Base-by-base conservation (phyloP, 2,888 invertebrate species). In the Cheilosia impressa region DNA sequence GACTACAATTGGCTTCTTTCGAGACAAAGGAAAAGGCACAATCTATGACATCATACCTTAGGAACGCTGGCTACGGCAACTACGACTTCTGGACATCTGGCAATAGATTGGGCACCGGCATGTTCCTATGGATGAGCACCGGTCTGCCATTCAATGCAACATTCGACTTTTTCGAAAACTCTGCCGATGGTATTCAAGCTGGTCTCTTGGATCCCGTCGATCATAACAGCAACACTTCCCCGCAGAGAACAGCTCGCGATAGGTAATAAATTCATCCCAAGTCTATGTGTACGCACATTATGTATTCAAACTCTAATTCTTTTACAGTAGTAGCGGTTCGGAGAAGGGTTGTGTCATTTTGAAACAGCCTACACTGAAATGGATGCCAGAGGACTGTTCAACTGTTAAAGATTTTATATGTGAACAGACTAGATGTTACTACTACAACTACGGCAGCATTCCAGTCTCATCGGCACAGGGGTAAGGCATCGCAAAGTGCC, bases 51-150 rank as follows among this genome's bases (percentile, higher is more conserved):
- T 95, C 96, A 88, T 97, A 96, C 91, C 93, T 97, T 78, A 95
- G 94, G 89, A 96, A 96, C 93, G 96, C 96, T 90, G 96, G 96
- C 93, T 96, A 96, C 91, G 95, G 95, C 88, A 96, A 96, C 90
- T 96, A 95, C 89, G 96, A 97, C 91, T 97, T 96, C 92, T 97
- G 97, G 97, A 97, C 97, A 89, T 97, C 97, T 78, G 97, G 97
- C 83, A 97, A 97, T 92, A 95, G 96, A 89, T 93, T 97, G 78
- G 97, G 97, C 43, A 96, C 97, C 17, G 96, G 96, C 90, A 97
- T 96, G 96, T 96, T 96, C 92, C 93, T 97, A 79, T 97, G 97
- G 97, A 96, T 97, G 97, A 97, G 96, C 91, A 96, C 96, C 43
- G 97, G 97, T 15, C 92, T 96, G 81, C 96, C 97, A 43, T 96